Base-by-base conservation (phyloP, 2,797 vertebrate species). In the Rhodeus uyekii region DNA sequence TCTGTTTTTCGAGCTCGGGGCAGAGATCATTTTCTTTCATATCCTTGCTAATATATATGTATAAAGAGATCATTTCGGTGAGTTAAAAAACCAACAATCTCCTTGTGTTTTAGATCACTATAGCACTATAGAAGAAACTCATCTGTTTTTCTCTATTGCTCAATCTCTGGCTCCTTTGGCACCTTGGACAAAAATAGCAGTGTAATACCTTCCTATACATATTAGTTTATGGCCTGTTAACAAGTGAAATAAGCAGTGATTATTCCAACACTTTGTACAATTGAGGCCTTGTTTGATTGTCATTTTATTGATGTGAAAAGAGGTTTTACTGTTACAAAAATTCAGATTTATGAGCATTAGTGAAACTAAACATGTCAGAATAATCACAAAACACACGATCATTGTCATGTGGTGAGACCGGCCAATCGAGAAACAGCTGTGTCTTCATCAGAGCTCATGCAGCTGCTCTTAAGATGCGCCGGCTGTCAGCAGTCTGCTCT, bases 1-100 rank as follows among this genome's bases (percentile, higher is more conserved):
- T 65, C 53, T 38, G 38, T 55, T 78, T 79, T 84, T 38, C 22
- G 13, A 34, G 61, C 61, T 79, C 14, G 2, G 44, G 34, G 76
- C 68, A 58, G 55, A 44, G 24, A 72, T 79, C 32, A 46, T 75
- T 84, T 58, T 84, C 69, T 68, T 22, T 76, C 34, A 39, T 89
- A 86, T 87, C 65, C 12, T 55, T 3, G 0, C 71, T 76, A 82
- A 76, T 82, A 81, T 72, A 72, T 74, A 76, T 75, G 80, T 82
- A 76, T 81, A 73, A 81, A 74, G 58, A 65, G 44, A 63, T 81
- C 8, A 74, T 65, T 82, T 75, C 5, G 13, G 13, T 46, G 71
- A 65, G 63, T 75, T 76, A 67, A 12, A 67, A 55, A 50, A 32
- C 46, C 61, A 58, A 67, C 72, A 82, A 65, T 67, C 44, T 74